Base-by-base conservation (phyloP, 2,888 invertebrate species). In the Pyralis farinalis region DNA sequence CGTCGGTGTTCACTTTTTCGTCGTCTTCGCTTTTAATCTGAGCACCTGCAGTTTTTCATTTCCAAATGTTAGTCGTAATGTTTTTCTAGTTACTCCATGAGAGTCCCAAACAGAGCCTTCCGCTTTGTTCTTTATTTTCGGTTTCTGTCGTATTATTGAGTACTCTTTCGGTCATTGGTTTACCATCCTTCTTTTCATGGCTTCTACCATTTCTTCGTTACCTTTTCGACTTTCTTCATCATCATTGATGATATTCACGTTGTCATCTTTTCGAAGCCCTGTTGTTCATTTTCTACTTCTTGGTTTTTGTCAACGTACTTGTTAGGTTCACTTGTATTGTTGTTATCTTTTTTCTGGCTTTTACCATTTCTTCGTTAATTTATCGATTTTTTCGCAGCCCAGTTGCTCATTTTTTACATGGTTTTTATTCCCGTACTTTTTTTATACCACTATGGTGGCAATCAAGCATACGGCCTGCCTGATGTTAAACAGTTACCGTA, bases 1-100 rank as follows among this genome's bases (percentile, higher is more conserved):
- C 35, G 20, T 41, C 29, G 16, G 53, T 51, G 34, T 33, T 49
- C 7, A 47, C 46, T 39, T 48, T 44, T 8, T 44, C 44, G 6
- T 49, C 47, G 8, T 49, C 44, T 9, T 45, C 42, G 7, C 35
- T 35, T 12, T 44, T 37, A 7, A 37, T 32, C 12, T 38, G 30
- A 10, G 41, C 25, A 33, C 28, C 28, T 3, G 28, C 27, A 22
- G 42, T 29, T 38, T 51, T 35, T 45, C 36, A 10, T 42, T 42
- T 20, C 34, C n/a, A 29, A 41, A n/a, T n/a, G n/a, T n/a, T n/a
- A n/a, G n/a, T n/a, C n/a, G n/a, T n/a, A n/a, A n/a, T n/a, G n/a
- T n/a, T n/a, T n/a, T n/a, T n/a, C n/a, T n/a, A n/a, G n/a, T n/a
- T n/a, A n/a, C n/a, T n/a, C n/a, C n/a, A n/a, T n/a, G n/a, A n/a